Evolutionary conservation across 2,888 invertebrate genomes (phyloP).

Genomic region (Yponomeuta evonymella): DNA sequence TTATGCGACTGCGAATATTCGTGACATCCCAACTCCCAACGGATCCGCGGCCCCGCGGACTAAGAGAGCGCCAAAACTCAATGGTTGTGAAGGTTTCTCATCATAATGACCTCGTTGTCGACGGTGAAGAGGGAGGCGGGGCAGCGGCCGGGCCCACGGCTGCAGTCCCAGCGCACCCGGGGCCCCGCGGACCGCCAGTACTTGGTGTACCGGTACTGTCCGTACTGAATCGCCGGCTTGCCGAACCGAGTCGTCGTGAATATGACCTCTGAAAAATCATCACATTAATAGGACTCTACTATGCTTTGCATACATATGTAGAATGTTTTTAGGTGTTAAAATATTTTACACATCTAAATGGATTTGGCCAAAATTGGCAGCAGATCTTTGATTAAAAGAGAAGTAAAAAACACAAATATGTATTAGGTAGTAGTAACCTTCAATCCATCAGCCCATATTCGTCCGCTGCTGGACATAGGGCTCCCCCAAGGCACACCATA

Average conservation of each 20-base stretch:
- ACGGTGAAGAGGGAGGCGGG: conserved; percentile 31
- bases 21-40: neutral
- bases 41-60: neutral
- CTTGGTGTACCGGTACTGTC: neutral
- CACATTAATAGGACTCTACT: neutral
- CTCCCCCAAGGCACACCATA: no score
- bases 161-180: conserved; percentile 7
- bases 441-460: no score
- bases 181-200: neutral
- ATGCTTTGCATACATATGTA: no score
- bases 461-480: no score
- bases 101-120: conserved; percentile 30
- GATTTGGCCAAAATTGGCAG: no score
- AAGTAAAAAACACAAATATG: no score
- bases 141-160: conserved; percentile 22
- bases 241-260: neutral
- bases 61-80: neutral
- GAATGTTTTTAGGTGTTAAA: no score
- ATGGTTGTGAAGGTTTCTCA: conserved; percentile 36
- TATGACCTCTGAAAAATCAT: neutral
- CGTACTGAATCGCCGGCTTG: neutral
- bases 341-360: no score
- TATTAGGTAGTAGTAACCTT: no score
- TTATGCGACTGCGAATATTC: no score
- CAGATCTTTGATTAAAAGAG: no score